Evolutionary conservation across 2,113 vertebrate genomes (phyloP), one percentile per base, ranked within the genome.

Genomic region (Takifugu bimaculatus): DNA sequence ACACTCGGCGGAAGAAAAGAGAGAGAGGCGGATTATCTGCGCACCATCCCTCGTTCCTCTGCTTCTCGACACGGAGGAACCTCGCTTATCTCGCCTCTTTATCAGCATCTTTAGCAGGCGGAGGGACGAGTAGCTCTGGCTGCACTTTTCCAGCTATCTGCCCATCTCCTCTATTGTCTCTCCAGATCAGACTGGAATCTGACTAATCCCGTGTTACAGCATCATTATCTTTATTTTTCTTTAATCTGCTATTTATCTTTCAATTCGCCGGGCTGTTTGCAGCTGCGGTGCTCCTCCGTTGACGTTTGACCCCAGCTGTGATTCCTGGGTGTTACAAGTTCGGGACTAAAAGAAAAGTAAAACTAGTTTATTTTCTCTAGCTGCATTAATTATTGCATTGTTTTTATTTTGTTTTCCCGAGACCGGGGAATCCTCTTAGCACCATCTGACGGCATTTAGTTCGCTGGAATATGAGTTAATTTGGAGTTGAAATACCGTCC

Each of bases 121-220:
- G 74, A 84, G 59, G 77, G 83, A 78, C 74, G 35, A 82, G 77
- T 73, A 79, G 75, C 77, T 76, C 75, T 5, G 75, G 70, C 44
- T 62, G 65, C 84, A 91, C 86, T 88, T 87, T 75, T 71, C 53
- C 57, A 79, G 67, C 78, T 80, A 81, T 78, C 72, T 73, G 32
- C 67, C 59, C 78, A 80, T 83, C 86, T 52, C 84, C 66, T 88
- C 93, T 85, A 91, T 93, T 93, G 94, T 95, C 91, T 95, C 88
- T 44, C 39, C 63, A 53, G 54, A 64, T 42, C 65, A 15, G 20
- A 20, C 20, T 20, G 20, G 20, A 20, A 20, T 43, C 58, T 54
- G 60, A 27, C 65, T 54, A 76, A 52, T 81, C 80, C 56, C 43
- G 1, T 9, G 57, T 39, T 50, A 35, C 63, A 54, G 50, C 25